Base-by-base conservation (phyloP, 2,113 vertebrate genomes). In the Speoplatyrhinus poulsoni region DNA sequence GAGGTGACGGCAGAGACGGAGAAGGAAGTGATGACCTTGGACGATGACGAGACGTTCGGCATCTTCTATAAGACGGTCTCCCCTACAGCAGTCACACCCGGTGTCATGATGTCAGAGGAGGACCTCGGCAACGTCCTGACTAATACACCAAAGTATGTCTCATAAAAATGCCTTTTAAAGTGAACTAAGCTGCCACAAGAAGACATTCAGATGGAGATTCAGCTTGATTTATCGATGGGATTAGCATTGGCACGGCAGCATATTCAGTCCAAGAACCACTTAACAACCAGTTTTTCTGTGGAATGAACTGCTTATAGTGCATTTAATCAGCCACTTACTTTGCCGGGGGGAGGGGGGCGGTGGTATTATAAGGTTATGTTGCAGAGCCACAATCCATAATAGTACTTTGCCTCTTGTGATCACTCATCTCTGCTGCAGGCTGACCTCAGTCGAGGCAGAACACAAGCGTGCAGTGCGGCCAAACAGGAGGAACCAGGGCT, bases 1-100 rank as follows among this genome's bases (percentile, higher is more conserved):
- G 87, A 92, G 67, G 93, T 94, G 72, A 93, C 85, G 0, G 88
- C 81, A 6, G 91, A 94, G 82, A 83, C 66, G 0, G 93, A 94
- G 82, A 94, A 92, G 58, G 93, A 94, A 61, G 93, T 94, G 61
- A 92, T 93, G 92, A 91, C 85, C 7, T 79, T 92, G 67, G 93
- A 94, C 1, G 93, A 94, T 0, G 92, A 93, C 0, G 93, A 94
- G 77, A 92, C 86, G 0, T 94, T 94, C 9, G 84, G 87, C 12
- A 88, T 80, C 68, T 93, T 94, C 82, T 94, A 91, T 82, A 91
- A 76, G 70, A 12, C 83, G 0, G 52, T 90, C 46, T 88, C 90
- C 0, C 79, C 89, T 41, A 62, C 87, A 0, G 0, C 61, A 0
- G 73, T 80, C 3, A 84, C 85, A 49, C 72, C 85, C 41, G 60